Conservation (phyloP, 2,113 vertebrate genomes). For the Gadus macrocephalus region DNA sequence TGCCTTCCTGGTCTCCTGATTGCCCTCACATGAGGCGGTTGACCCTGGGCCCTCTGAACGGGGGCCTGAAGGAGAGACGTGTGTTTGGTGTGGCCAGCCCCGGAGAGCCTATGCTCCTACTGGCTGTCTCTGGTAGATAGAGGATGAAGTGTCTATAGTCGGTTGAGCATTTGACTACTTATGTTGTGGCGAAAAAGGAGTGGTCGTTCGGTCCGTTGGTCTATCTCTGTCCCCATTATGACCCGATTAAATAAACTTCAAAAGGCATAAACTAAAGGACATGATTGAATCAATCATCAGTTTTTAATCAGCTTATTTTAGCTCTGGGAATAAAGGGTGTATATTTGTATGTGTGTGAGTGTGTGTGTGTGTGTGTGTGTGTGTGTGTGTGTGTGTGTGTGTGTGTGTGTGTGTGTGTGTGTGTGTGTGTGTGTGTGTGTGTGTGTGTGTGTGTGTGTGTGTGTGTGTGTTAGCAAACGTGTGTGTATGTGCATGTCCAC, state of each 20-base stretch:
- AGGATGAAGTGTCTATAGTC: too few relatives aligned
- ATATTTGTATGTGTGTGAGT: neutral
- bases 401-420: neutral
- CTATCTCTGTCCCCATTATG: too few relatives aligned
- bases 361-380: neutral
- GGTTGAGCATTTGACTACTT: too few relatives aligned
- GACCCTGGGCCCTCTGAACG: neutral
- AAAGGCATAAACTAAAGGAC: too few relatives aligned
- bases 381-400: neutral
- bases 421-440: neutral
- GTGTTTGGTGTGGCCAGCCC: constrained; percentile 1
- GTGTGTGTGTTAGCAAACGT: neutral
- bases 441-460: neutral
- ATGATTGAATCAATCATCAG: neutral
- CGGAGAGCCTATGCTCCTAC: too few relatives aligned
- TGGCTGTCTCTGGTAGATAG: too few relatives aligned
- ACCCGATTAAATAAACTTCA: too few relatives aligned
- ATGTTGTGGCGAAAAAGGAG: too few relatives aligned
- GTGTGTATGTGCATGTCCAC: neutral
- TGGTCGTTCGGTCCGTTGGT: too few relatives aligned
- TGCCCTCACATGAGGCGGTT: constrained; percentile 44
- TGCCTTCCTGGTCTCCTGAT: constrained; percentile 46
- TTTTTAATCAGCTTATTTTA: neutral
- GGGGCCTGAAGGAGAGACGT: too few relatives aligned
- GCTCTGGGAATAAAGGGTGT: neutral